phyloP scores from a whole-genome alignment of 1,140 invertebrate species.

The Colletes gigas region DNA sequence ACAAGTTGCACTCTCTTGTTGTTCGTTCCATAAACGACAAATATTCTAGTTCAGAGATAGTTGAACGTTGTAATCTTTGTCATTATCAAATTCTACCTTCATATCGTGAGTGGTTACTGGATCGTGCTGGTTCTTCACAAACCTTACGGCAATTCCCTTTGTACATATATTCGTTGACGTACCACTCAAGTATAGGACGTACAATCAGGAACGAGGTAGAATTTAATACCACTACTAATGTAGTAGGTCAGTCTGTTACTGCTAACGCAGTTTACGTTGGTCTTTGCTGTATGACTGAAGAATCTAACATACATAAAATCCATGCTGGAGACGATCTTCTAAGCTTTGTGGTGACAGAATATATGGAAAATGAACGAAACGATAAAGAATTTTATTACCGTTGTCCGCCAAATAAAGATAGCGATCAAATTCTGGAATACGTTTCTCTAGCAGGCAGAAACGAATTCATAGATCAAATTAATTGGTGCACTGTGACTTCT shows the following conservation, averaged over 20 bases:
- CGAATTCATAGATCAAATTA: background rate
- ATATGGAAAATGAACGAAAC: background rate
- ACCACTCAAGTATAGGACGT: background rate
- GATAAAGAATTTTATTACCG: slow-evolving; percentile 11
- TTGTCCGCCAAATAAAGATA: background rate
- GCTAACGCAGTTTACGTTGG: slow-evolving; percentile 12
- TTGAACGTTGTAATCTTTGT: background rate
- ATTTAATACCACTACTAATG: background rate
- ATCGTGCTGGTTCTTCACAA: too few relatives aligned
- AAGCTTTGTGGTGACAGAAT: background rate
- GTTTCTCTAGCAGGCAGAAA: background rate
- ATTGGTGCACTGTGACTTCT: background rate
- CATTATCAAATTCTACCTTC: slow-evolving; percentile 21
- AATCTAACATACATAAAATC: background rate
- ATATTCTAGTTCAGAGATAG: fast-evolving
- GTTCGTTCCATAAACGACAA: background rate
- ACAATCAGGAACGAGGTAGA: background rate
- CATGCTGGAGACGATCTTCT: background rate
- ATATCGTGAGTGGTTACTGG: slow-evolving; percentile 2
- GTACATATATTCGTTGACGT: slow-evolving; percentile 3
- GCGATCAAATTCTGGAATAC: background rate
- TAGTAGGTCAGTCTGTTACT: too few relatives aligned
- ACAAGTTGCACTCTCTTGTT: fast-evolving
- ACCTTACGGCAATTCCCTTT: slow-evolving; percentile 14
- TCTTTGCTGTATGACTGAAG: background rate